A percentile compares a stretch with the other conserved stretches of the same genome.
Evolutionary conservation across 2,888 invertebrate genomes (phyloP).

Genomic region (Lamellibrachia columna): DNA sequence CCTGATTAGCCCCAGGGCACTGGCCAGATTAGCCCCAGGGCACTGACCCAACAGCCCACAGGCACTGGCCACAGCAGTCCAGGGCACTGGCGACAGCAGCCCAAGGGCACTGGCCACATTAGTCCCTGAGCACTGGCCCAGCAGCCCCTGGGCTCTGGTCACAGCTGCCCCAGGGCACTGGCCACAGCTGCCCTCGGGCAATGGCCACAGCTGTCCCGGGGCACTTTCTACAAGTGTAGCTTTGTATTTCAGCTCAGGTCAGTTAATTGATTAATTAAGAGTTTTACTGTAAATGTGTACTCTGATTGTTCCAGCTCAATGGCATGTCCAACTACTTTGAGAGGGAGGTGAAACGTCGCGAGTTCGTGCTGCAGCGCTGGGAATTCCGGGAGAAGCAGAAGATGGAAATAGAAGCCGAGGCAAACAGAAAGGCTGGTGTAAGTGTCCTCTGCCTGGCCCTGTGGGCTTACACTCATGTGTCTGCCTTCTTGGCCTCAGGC

Average conservation of each 20-base stretch:
- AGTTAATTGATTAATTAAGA: neutral
- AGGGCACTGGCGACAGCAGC: too few species aligned
- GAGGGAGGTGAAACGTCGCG: slow-evolving; percentile 63
- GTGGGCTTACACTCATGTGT: neutral
- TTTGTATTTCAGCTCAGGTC: neutral
- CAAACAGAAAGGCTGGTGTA: slow-evolving; percentile 63
- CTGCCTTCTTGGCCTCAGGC: neutral
- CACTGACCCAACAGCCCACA: too few species aligned
- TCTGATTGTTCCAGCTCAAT: slow-evolving; percentile 29
- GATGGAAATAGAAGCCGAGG: slow-evolving; percentile 60
- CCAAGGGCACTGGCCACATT: too few species aligned
- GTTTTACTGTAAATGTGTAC: neutral
- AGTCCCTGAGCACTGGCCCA: too few species aligned
- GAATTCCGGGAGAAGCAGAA: slow-evolving; percentile 65
- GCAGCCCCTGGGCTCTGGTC: too few species aligned
- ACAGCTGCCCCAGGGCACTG: too few species aligned
- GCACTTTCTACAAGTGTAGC: neutral
- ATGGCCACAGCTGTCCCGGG: neutral
- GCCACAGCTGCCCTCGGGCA: too few species aligned
- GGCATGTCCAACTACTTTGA: slow-evolving; percentile 60
- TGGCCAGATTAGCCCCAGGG: too few species aligned
- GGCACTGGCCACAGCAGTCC: too few species aligned
- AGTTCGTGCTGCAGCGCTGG: slow-evolving; percentile 64
- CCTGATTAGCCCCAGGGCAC: too few species aligned
- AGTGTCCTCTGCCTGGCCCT: slow-evolving; percentile 36